Percentiles rank a stretch among this genome's conserved stretches.
Evolutionary conservation across 1,140 invertebrate genomes (phyloP).

Genomic region (Macrobrachium nipponense): DNA sequence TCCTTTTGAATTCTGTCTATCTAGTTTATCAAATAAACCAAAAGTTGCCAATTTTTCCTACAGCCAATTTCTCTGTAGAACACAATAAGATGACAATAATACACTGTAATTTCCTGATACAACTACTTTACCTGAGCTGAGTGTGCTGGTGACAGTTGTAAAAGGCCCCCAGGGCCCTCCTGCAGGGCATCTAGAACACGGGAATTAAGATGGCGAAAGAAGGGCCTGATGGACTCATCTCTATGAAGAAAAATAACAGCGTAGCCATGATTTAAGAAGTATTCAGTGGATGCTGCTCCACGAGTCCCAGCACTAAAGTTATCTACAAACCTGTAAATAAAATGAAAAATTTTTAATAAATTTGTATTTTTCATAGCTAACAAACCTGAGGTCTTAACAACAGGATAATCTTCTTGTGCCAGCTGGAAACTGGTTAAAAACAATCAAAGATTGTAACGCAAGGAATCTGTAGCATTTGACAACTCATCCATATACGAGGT

Average conservation of each 20-base stretch:
- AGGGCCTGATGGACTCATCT: constrained; percentile 88
- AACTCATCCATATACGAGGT: too few species aligned
- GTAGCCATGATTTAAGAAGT: constrained; percentile 84
- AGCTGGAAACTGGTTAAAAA: too few species aligned
- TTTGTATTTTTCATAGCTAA: neutral
- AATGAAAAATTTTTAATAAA: neutral
- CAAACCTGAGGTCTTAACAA: too few species aligned
- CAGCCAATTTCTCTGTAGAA: too few species aligned
- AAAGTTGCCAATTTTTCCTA: too few species aligned
- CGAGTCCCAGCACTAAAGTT: constrained; percentile 98
- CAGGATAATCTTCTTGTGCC: too few species aligned
- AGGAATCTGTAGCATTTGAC: too few species aligned
- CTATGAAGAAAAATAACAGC: constrained; percentile 76
- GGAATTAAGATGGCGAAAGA: constrained; percentile 84
- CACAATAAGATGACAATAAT: too few species aligned
- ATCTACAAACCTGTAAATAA: constrained; percentile 78
- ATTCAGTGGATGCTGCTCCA: constrained; percentile 94
- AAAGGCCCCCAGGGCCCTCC: constrained; percentile 59
- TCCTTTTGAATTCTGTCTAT: too few species aligned
- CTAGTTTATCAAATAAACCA: too few species aligned
- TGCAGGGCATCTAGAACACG: constrained; percentile 85
- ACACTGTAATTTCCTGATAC: too few species aligned
- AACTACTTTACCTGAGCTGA: constrained; percentile 67
- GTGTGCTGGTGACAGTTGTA: constrained; percentile 33
- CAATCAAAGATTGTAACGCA: too few species aligned